A percentile compares a stretch with the other conserved stretches of the same genome.
Conservation (phyloP, 1,140 invertebrate genomes). For the Drosophila punjabiensis region DNA sequence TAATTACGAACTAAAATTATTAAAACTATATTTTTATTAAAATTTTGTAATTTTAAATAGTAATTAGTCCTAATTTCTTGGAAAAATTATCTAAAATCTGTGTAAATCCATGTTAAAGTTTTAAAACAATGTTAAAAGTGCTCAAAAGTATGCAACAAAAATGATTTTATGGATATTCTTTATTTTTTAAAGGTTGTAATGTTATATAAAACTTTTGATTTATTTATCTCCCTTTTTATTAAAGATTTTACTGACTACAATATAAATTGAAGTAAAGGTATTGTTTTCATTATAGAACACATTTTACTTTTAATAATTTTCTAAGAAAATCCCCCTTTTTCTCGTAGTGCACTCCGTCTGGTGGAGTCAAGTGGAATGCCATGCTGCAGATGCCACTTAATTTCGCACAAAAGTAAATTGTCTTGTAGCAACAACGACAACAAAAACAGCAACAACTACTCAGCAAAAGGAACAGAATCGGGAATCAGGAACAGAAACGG, state of each 20-base stretch:
- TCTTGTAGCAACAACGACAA: conserved; percentile 80
- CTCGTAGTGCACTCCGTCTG: conserved; percentile 23
- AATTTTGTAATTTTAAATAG: too few species aligned
- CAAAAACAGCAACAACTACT: conserved; percentile 32
- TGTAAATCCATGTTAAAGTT: neutral
- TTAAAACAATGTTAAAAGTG: neutral
- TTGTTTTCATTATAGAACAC: neutral
- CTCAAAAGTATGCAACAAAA: neutral
- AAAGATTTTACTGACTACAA: neutral
- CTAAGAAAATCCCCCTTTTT: neutral
- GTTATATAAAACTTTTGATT: neutral
- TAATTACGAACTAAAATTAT: too few species aligned
- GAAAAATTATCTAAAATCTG: neutral
- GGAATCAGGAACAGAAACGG: conserved; percentile 22
- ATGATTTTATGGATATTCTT: neutral
- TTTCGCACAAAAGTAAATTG: conserved; percentile 85
- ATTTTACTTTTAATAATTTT: neutral
- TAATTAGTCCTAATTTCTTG: too few species aligned
- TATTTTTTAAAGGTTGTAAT: neutral
- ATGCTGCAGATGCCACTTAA: conserved; percentile 84
- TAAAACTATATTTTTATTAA: too few species aligned
- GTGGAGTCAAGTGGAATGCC: conserved; percentile 83
- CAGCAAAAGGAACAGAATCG: conserved; percentile 18
- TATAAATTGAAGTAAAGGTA: neutral
- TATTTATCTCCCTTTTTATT: too few species aligned